Evolutionary conservation across 2,113 vertebrate genomes (phyloP).

Genomic region (Jaculus jaculus): DNA sequence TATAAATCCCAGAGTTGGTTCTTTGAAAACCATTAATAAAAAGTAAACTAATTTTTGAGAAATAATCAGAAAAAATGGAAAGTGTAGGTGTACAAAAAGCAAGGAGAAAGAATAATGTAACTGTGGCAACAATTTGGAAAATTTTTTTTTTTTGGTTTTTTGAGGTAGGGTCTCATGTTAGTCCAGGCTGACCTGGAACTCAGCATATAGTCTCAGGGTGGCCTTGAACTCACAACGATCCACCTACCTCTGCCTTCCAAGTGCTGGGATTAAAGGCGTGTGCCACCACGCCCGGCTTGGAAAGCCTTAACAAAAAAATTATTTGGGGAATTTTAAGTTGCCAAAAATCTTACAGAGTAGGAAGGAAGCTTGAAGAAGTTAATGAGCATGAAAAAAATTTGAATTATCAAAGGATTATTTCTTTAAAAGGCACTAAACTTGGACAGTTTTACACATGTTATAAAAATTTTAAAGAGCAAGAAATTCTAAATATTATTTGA

Average conservation of each 20-base stretch:
- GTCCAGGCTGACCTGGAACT: no score
- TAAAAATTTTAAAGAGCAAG: constrained; percentile 68
- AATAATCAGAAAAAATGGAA: constrained; percentile 15
- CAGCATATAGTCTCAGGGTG: no score
- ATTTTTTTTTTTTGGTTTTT: no score
- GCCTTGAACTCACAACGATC: no score
- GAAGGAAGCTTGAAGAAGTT: constrained; percentile 20
- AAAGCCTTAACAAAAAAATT: not conserved
- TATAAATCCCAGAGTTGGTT: not conserved
- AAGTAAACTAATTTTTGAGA: not conserved
- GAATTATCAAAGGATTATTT: constrained; percentile 43
- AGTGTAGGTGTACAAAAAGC: not conserved
- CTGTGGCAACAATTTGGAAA: not conserved
- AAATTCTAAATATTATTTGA: constrained; percentile 52
- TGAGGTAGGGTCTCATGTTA: no score
- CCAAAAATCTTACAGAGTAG: constrained; percentile 15
- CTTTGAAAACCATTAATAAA: constrained; percentile 1
- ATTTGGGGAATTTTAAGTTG: constrained; percentile 16
- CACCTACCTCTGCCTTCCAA: no score
- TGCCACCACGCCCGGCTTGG: no score
- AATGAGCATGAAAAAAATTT: not conserved
- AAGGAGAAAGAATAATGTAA: not conserved
- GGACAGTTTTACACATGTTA: constrained; percentile 59
- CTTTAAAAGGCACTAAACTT: constrained; percentile 73
- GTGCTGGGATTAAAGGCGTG: no score